phyloP scores from a whole-genome alignment of 2,888 invertebrate genomes.

The Polydrusus cervinus region DNA sequence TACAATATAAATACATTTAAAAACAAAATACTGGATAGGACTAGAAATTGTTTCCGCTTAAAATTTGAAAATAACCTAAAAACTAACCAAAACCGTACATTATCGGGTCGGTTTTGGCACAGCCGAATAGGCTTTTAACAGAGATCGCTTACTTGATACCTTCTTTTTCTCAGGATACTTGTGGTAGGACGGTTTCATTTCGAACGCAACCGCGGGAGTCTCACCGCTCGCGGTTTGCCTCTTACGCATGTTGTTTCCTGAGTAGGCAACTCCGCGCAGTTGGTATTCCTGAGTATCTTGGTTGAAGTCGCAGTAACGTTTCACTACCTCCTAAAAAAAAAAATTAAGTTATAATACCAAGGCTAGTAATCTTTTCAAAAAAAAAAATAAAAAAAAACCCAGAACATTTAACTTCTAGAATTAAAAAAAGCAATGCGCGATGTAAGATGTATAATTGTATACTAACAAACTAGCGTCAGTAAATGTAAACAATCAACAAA shows the following conservation, averaged over 20 bases:
- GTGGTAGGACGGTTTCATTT: slow-evolving; percentile 68
- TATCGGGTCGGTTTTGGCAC: slow-evolving; percentile 59
- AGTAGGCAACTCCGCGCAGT: slow-evolving; percentile 97
- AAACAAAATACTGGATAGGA: slow-evolving; percentile 36
- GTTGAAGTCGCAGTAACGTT: slow-evolving; percentile 96
- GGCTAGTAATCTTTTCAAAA: not conserved
- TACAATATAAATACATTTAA: slow-evolving; percentile 27
- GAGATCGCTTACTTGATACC: slow-evolving; percentile 57
- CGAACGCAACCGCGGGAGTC: slow-evolving; percentile 62
- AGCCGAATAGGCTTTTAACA: slow-evolving; percentile 60
- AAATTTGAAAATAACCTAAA: slow-evolving; percentile 10
- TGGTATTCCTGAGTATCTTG: slow-evolving; percentile 99
- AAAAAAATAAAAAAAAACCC: not conserved
- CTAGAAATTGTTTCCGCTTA: slow-evolving; percentile 30
- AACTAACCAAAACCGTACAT: slow-evolving; percentile 15
- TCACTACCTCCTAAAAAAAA: slow-evolving; percentile 83
- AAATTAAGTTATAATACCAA: slow-evolving; percentile 9
- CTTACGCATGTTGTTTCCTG: slow-evolving; percentile 98
- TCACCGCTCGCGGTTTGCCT: slow-evolving; percentile 70
- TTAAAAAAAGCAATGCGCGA: no score
- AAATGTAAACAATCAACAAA: no score
- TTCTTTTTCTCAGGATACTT: slow-evolving; percentile 66
- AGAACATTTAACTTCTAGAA: no score
- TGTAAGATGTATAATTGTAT: not conserved
- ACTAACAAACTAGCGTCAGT: no score